These are phyloP conservation scores for Pyrrhia umbra DNA, from an alignment of 2,888 invertebrate species.

Conservation along the genomic window DNA sequence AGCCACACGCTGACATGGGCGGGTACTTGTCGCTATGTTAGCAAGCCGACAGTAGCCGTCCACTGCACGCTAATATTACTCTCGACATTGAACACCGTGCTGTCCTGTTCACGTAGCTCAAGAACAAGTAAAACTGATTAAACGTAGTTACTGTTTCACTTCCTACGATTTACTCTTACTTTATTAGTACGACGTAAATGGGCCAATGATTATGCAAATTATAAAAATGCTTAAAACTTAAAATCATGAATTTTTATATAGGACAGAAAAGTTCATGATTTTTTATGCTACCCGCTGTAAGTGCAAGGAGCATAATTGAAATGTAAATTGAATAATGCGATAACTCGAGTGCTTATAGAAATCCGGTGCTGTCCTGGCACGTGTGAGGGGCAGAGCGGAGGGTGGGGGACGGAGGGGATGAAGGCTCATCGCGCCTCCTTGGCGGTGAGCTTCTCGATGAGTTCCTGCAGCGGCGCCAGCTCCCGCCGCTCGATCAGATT, in stretches of 20 bases:
- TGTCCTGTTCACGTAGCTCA: background rate
- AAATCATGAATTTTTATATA: no score
- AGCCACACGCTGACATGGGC: background rate
- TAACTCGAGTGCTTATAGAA: no score
- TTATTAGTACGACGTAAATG: background rate
- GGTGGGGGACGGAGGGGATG: slow-evolving; percentile 1
- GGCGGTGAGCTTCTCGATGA: slow-evolving; percentile 98
- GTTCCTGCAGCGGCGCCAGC: slow-evolving; percentile 98
- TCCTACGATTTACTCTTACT: background rate
- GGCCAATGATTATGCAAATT: background rate
- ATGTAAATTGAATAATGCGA: background rate
- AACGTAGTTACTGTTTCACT: background rate
- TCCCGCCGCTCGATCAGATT: slow-evolving; percentile 98
- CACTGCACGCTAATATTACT: background rate
- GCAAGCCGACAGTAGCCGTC: background rate
- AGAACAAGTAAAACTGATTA: background rate
- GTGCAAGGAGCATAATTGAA: background rate
- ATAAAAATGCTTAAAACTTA: no score
- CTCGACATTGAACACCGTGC: background rate
- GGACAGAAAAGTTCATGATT: no score
- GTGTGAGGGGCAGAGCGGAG: no score
- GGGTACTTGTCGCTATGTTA: background rate
- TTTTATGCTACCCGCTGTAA: no score
- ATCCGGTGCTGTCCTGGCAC: no score
- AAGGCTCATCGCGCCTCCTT: slow-evolving; percentile 95